These are phyloP conservation scores for Leuciscus idus DNA, from an alignment of 2,113 vertebrate species.

Conservation along the genomic window DNA sequence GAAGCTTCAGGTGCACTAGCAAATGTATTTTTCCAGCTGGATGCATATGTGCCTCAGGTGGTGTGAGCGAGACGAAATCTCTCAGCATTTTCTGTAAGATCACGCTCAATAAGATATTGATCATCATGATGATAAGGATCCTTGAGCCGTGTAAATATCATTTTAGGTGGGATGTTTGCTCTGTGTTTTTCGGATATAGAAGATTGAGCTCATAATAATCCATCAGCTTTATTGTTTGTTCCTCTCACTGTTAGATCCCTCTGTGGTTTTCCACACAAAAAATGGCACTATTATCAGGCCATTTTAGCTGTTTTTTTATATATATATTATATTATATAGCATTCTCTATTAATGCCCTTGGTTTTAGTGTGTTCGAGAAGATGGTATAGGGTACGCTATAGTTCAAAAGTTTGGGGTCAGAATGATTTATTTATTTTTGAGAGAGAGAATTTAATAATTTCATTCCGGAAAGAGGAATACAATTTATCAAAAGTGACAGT, in stretches of 20 bases:
- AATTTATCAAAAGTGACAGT: background rate
- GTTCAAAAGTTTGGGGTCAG: background rate
- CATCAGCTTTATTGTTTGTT: background rate
- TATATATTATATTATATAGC: background rate
- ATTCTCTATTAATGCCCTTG: background rate
- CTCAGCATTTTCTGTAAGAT: slow-evolving; percentile 28
- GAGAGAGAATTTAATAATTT: background rate
- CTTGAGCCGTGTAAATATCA: slow-evolving; percentile 31
- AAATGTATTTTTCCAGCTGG: slow-evolving; percentile 8
- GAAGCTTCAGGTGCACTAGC: background rate
- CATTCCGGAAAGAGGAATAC: background rate
- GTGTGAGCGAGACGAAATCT: slow-evolving; percentile 19
- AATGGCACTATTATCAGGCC: background rate
- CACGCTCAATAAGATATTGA: slow-evolving; percentile 21
- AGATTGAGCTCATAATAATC: slow-evolving; percentile 18
- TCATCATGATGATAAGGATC: slow-evolving; percentile 12
- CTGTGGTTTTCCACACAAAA: background rate
- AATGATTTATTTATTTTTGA: too few relatives aligned
- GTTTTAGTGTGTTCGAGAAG: background rate
- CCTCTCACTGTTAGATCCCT: background rate
- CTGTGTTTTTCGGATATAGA: background rate
- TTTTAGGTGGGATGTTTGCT: slow-evolving; percentile 21
- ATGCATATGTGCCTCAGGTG: slow-evolving; percentile 22
- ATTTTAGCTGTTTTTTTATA: background rate
- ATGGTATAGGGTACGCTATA: background rate